These are phyloP conservation scores for Podarcis muralis DNA, from an alignment of 2,113 vertebrate species.

Conservation along the genomic window DNA sequence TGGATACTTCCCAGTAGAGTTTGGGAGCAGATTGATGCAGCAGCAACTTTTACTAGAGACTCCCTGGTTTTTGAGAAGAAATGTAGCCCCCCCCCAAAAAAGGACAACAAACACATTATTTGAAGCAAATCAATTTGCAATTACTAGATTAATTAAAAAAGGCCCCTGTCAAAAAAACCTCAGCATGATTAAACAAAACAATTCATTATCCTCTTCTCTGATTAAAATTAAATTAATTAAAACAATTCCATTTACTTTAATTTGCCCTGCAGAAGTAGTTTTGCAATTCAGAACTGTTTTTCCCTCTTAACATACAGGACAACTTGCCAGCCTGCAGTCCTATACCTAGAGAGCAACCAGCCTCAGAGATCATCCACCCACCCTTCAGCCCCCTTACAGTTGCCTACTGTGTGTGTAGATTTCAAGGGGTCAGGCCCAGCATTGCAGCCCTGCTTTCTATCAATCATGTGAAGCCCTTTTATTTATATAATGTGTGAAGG, in stretches of 20 bases:
- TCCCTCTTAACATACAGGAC: not conserved
- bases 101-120: not conserved
- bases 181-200: not conserved
- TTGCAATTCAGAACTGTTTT: not conserved
- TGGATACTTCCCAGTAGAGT: not conserved
- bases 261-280: not conserved
- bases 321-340: not conserved
- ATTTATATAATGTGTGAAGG: not conserved
- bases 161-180: not conserved
- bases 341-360: not conserved
- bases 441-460: not conserved
- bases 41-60: not conserved
- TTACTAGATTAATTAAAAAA: slow-evolving; percentile 2
- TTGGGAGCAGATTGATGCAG: too few relatives aligned
- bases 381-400: not conserved
- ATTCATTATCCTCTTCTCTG: not conserved
- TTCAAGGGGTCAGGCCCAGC: not conserved
- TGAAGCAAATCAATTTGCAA: slow-evolving; percentile 11
- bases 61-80: not conserved
- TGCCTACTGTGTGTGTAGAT: not conserved
- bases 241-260: not conserved
- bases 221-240: not conserved
- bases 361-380: not conserved
- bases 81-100: too few relatives aligned
- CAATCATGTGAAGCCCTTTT: not conserved